Conservation (phyloP, 2,113 vertebrate genomes). For the Empidonax traillii region DNA sequence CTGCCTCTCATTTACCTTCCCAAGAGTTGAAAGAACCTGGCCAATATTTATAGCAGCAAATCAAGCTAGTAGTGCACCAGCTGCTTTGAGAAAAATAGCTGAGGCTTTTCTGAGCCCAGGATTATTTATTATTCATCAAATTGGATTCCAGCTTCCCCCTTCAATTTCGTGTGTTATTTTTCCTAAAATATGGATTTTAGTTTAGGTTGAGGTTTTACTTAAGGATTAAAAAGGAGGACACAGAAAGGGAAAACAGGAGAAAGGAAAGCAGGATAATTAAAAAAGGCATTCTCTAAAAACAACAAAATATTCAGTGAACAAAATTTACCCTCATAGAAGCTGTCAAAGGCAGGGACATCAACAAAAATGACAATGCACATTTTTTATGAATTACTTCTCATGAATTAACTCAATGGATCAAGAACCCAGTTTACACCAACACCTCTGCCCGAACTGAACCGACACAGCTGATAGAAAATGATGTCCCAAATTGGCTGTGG, state of each 20-base stretch:
- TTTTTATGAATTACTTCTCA: neutral
- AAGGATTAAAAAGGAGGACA: neutral
- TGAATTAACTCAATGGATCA: neutral
- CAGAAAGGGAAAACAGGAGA: neutral
- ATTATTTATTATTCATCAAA: constrained; percentile 6
- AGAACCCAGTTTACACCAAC: neutral
- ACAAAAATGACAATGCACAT: neutral
- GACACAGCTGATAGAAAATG: rapidly evolving
- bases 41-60: constrained; percentile 31
- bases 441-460: rapidly evolving
- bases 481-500: neutral
- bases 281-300: neutral
- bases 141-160: neutral
- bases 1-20: neutral
- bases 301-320: neutral
- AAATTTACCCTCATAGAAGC: neutral
- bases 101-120: neutral
- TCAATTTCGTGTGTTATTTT: neutral
- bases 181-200: neutral
- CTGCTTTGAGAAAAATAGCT: constrained; percentile 28
- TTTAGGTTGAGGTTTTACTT: neutral
- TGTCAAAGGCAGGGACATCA: neutral
- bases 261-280: neutral
- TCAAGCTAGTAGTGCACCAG: neutral
- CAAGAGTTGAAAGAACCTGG: constrained; percentile 20